phyloP scores from a whole-genome alignment of 2,113 vertebrate genomes.

The Thermophis baileyi region DNA sequence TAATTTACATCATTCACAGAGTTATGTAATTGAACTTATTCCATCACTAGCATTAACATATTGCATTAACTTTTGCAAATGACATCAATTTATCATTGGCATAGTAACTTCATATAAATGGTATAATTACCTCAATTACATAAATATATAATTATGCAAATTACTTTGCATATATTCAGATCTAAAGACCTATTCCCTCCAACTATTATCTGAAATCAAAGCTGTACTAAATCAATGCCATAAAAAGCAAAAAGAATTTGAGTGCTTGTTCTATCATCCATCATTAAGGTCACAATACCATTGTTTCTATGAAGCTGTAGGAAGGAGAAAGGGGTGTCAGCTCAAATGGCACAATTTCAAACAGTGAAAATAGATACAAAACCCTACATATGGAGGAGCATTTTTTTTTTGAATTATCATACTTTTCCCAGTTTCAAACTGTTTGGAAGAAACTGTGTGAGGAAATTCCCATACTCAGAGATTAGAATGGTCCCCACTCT shows the following conservation, averaged over 20 bases:
- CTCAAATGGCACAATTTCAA: not conserved
- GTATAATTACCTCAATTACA: not conserved
- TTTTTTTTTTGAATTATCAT: not conserved
- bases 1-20: not conserved
- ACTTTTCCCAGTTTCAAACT: not conserved
- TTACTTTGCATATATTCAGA: not conserved
- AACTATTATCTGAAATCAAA: not conserved
- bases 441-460: not conserved
- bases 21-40: not conserved
- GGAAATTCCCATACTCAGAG: not conserved
- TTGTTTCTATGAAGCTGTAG: not conserved
- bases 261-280: not conserved
- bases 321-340: no score
- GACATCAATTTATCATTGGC: not conserved
- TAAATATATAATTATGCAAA: not conserved
- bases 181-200: not conserved
- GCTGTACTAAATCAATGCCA: not conserved
- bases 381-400: not conserved
- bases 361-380: not conserved
- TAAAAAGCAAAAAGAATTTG: not conserved
- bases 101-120: not conserved
- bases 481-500: no score
- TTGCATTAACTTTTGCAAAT: not conserved
- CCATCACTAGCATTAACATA: not conserved
- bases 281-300: not conserved